Conservation (phyloP, 1,140 invertebrate genomes). For the Calycopis cecrops region DNA sequence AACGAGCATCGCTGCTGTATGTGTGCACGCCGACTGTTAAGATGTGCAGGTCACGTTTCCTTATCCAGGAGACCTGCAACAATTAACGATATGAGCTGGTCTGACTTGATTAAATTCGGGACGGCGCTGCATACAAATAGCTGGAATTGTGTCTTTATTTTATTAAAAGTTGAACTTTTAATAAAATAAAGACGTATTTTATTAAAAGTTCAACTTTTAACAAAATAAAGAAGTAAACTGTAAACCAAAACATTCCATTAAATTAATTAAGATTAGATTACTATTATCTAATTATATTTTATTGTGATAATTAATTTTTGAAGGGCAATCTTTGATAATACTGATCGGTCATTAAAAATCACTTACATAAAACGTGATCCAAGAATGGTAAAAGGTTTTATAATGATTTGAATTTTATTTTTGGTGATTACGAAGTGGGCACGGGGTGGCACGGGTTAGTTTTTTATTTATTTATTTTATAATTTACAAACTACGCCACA, state of each 20-base stretch:
- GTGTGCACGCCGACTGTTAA: conserved; percentile 83
- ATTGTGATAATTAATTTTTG: too few species aligned
- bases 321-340: too few species aligned
- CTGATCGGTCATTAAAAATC: too few species aligned
- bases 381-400: too few species aligned
- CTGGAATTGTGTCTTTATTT: neutral
- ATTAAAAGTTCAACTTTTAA: neutral
- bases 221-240: neutral
- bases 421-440: too few species aligned
- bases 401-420: too few species aligned
- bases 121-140: neutral
- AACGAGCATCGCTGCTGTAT: conserved; percentile 85
- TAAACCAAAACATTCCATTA: neutral
- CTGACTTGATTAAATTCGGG: neutral
- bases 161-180: neutral
- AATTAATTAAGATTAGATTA: too few species aligned
- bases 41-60: conserved; percentile 84
- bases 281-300: too few species aligned
- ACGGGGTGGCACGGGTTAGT: too few species aligned
- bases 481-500: too few species aligned
- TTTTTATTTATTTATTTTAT: too few species aligned
- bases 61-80: conserved; percentile 83
- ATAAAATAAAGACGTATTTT: neutral
- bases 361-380: too few species aligned
- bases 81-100: conserved; percentile 15